These are phyloP conservation scores for Xenopus laevis DNA, from an alignment of 2,113 vertebrate genomes.

Conservation along the genomic window DNA sequence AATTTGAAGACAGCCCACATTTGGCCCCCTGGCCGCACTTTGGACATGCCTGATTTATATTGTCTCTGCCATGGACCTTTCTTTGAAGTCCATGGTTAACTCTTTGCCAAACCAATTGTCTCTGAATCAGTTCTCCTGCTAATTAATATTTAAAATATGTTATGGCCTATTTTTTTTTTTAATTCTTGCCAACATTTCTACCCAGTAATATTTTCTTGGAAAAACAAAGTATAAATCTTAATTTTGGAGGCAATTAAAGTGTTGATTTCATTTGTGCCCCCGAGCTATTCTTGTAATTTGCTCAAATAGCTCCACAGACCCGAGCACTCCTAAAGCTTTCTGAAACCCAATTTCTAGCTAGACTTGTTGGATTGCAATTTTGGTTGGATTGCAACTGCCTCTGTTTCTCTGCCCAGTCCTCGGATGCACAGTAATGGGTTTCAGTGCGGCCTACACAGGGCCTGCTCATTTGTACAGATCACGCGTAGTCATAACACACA, in stretches of 20 bases:
- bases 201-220: slow-evolving; percentile 75
- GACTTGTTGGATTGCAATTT: slow-evolving; percentile 76
- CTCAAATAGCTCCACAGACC: slow-evolving; percentile 86
- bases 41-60: no score
- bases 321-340: slow-evolving; percentile 78
- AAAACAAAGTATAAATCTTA: slow-evolving; percentile 90
- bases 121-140: slow-evolving; percentile 1
- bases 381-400: slow-evolving; percentile 57
- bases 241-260: slow-evolving; percentile 98
- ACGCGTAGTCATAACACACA: slow-evolving; percentile 3
- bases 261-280: slow-evolving; percentile 85
- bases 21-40: no score
- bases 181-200: slow-evolving; percentile 52
- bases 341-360: slow-evolving; percentile 81
- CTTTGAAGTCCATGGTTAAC: slow-evolving; percentile 1
- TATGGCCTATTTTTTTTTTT: slow-evolving; percentile 46
- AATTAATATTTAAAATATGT: slow-evolving; percentile 29
- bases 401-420: slow-evolving; percentile 39
- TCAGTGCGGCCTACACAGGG: not conserved
- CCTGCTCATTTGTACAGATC: not conserved
- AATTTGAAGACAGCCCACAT: no score
- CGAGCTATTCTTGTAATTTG: slow-evolving; percentile 87
- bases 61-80: not conserved
- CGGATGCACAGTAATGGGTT: not conserved
- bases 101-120: not conserved